A percentile compares a stretch with the other conserved stretches of the same genome.
Evolutionary conservation across 2,888 invertebrate species (phyloP).

Genomic region (Punctoribates punctum): DNA sequence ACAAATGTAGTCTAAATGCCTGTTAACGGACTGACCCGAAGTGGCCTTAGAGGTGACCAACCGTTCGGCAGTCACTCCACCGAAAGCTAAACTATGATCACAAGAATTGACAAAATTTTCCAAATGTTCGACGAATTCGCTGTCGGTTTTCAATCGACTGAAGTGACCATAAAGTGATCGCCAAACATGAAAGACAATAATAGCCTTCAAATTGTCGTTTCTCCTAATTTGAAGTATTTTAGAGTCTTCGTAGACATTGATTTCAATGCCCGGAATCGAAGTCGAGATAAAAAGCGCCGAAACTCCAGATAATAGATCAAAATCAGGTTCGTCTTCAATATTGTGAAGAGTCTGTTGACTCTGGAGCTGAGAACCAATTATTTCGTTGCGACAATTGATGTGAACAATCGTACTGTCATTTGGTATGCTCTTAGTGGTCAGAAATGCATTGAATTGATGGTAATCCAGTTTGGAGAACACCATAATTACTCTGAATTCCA

Average conservation of each 20-base stretch:
- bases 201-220: background rate
- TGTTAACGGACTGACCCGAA: no score
- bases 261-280: conserved; percentile 1
- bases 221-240: background rate
- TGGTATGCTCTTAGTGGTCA: background rate
- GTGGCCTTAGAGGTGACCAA: background rate
- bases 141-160: conserved; percentile 15
- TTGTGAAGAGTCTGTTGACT: background rate
- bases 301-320: conserved; percentile 7
- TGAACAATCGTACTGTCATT: conserved; percentile 14
- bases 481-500: background rate
- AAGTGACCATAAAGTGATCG: conserved; percentile 34
- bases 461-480: background rate
- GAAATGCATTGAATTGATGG: background rate
- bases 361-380: background rate
- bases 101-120: background rate
- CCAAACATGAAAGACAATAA: conserved; percentile 6
- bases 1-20: background rate
- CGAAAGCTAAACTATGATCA: conserved; percentile 4
- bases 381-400: conserved; percentile 31
- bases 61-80: background rate
- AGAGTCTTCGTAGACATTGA: conserved; percentile 15
- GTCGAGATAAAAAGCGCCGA: background rate
- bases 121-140: background rate
- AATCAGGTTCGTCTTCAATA: background rate